phyloP scores from a whole-genome alignment of 1,140 invertebrate genomes.

The Temnothorax curvispinosus region DNA sequence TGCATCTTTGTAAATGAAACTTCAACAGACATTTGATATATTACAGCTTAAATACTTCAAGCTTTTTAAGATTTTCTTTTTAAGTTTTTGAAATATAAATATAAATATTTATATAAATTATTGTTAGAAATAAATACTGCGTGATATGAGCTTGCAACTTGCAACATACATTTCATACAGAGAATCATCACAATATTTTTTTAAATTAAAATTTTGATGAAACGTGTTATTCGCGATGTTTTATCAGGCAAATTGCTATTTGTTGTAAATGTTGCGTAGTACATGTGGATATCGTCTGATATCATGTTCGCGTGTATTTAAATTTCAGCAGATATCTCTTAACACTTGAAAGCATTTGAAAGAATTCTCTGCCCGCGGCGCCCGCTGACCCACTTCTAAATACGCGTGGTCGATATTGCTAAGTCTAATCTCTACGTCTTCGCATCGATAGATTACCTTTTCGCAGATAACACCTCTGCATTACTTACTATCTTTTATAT shows the following conservation, averaged over 20 bases:
- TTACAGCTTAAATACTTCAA: neutral
- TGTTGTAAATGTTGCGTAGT: neutral
- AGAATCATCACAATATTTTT: slow-evolving; percentile 29
- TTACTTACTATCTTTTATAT: neutral
- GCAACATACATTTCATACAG: neutral
- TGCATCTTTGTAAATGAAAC: neutral
- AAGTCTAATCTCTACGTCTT: neutral
- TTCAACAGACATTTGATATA: neutral
- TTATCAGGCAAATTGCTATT: slow-evolving; percentile 25
- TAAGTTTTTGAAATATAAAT: neutral
- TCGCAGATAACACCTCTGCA: neutral
- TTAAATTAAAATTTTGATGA: slow-evolving; percentile 30
- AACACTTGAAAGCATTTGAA: slow-evolving; percentile 19
- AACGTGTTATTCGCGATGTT: neutral
- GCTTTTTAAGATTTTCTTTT: neutral
- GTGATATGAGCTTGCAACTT: neutral
- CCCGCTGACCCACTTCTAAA: neutral
- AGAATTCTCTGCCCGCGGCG: neutral
- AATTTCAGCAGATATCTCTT: slow-evolving; percentile 22
- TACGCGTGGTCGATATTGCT: neutral
- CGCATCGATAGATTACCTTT: neutral
- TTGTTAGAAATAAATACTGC: neutral
- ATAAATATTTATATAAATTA: neutral
- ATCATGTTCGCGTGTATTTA: neutral
- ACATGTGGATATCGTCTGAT: neutral